Percentiles rank a stretch among this genome's conserved stretches.
These are phyloP conservation scores for Diplogasteroides magnus DNA, from an alignment of 1,140 invertebrate species.

Conservation along the genomic window DNA sequence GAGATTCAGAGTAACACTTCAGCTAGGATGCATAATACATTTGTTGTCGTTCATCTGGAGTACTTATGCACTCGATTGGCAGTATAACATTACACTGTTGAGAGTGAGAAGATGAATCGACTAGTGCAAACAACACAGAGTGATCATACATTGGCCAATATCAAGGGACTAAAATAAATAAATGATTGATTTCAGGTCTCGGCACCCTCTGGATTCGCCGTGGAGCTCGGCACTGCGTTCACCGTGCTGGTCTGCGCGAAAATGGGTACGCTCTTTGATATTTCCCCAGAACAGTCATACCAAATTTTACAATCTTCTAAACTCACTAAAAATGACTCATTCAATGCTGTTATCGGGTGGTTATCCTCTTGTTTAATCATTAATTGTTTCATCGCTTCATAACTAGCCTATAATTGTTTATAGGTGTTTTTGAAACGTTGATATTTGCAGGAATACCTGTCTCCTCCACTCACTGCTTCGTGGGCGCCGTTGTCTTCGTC, in stretches of 20 bases:
- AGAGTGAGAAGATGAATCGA: no score
- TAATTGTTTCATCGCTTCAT: not conserved
- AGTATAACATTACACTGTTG: no score
- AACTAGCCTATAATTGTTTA: not conserved
- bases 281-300: not conserved
- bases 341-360: not conserved
- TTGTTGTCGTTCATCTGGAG: no score
- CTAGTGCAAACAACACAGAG: no score
- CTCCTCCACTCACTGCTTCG: constrained; percentile 94
- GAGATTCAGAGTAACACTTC: no score
- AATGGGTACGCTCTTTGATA: constrained; percentile 62
- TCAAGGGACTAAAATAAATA: no score
- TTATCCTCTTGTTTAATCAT: not conserved
- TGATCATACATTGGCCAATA: no score
- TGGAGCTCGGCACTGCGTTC: constrained; percentile 85
- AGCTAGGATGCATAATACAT: not conserved
- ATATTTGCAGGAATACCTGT: constrained; percentile 68
- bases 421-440: not conserved
- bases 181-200: no score
- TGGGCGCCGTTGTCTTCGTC: constrained; percentile 56
- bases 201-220: constrained; percentile 71
- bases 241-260: constrained; percentile 90
- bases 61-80: no score
- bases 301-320: not conserved
- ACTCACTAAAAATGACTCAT: not conserved